A percentile compares a stretch with the other conserved stretches of the same genome.
Evolutionary conservation across 2,797 vertebrate species (phyloP).

Genomic region (Leucoraja ocellata): DNA sequence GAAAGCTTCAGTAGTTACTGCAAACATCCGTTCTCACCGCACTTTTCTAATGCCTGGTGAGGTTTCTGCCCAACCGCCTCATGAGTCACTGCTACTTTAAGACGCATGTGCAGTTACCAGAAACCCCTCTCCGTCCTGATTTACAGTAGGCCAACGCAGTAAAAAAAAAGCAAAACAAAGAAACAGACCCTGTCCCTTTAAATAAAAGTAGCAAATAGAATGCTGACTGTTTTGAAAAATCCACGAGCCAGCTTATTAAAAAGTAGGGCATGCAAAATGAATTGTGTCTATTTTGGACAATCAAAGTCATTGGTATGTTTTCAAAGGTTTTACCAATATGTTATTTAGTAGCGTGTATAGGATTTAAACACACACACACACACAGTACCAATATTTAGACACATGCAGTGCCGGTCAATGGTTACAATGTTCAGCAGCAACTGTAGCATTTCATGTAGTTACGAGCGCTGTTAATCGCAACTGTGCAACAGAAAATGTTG

Average conservation of each 20-base stretch:
- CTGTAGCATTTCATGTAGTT: neutral
- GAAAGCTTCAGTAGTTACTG: neutral
- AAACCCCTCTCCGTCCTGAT: neutral
- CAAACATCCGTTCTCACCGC: neutral
- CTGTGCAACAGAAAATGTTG: neutral
- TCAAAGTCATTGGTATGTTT: neutral
- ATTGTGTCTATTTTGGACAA: neutral
- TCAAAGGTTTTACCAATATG: neutral
- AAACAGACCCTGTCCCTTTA: constrained; percentile 29
- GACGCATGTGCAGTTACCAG: constrained; percentile 20
- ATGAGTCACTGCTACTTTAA: constrained; percentile 13
- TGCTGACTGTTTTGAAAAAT: neutral
- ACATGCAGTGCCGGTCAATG: neutral
- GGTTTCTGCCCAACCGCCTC: neutral
- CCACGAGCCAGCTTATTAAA: neutral
- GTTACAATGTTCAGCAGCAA: neutral
- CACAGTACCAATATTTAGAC: too few species aligned
- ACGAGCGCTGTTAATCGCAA: neutral
- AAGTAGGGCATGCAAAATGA: neutral
- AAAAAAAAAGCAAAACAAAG: constrained; percentile 6
- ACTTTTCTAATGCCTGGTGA: neutral
- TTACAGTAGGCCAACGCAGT: constrained; percentile 21
- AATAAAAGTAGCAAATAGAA: constrained; percentile 25
- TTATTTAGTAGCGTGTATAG: neutral
- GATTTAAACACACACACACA: too few species aligned